These are phyloP conservation scores for Polyommatus icarus DNA, from an alignment of 2,888 invertebrate genomes.

Conservation along the genomic window DNA sequence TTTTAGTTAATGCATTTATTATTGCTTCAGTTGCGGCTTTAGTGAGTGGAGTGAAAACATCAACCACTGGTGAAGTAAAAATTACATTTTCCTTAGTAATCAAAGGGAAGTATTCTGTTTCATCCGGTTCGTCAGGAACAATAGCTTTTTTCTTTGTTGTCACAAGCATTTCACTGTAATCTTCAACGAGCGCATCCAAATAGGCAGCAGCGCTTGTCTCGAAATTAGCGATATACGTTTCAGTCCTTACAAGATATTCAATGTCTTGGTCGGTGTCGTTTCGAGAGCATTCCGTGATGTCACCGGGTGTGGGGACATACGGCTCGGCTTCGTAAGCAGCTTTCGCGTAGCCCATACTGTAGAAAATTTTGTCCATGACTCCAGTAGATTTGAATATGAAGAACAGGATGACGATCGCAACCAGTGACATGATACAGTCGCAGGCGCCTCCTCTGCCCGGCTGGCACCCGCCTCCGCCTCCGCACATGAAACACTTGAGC, in stretches of 20 bases:
- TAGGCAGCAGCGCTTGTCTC: constrained; percentile 7
- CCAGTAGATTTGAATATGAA: constrained; percentile 64
- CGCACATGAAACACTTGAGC: constrained; percentile 65
- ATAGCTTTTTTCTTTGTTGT: neutral
- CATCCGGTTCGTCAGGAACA: neutral
- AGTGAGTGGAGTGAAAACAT: neutral
- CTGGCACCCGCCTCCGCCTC: constrained; percentile 63
- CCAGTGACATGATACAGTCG: constrained; percentile 62
- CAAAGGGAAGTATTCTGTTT: neutral
- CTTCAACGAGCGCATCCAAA: neutral
- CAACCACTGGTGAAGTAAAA: neutral
- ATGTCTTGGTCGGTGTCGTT: constrained; percentile 47
- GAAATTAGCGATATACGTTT: neutral
- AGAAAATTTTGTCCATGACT: constrained; percentile 63
- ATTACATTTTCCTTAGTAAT: neutral
- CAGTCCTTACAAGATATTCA: constrained; percentile 26
- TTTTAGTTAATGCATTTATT: neutral
- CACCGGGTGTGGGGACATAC: constrained; percentile 58
- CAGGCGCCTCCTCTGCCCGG: constrained; percentile 60
- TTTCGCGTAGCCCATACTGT: constrained; percentile 61
- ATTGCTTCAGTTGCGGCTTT: neutral
- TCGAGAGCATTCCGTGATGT: constrained; percentile 60
- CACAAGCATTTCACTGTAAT: neutral
- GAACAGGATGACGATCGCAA: constrained; percentile 59
- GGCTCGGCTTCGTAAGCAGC: constrained; percentile 44